These are phyloP conservation scores for Sitophilus oryzae DNA, from an alignment of 1,140 invertebrate species.

Conservation along the genomic window DNA sequence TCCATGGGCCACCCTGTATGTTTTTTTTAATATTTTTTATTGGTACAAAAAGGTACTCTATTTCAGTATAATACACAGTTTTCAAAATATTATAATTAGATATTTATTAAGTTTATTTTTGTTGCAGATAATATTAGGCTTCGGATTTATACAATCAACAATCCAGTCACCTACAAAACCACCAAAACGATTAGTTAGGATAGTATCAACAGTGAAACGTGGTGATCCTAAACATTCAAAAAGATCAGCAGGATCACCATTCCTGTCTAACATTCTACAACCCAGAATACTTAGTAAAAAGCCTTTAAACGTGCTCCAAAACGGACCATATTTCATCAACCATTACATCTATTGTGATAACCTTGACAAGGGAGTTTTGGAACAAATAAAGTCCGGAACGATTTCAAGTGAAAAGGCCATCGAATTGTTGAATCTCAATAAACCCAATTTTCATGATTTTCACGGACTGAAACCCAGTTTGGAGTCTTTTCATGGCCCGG, in stretches of 20 bases:
- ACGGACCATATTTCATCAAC: conserved; percentile 15
- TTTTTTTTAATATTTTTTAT: no score
- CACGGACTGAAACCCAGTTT: not conserved
- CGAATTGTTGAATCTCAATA: conserved; percentile 3
- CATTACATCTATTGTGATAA: conserved; percentile 20
- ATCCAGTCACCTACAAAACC: not conserved
- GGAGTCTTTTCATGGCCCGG: not conserved
- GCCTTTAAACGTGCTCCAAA: conserved; percentile 7
- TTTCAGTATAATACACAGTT: no score
- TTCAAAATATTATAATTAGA: no score
- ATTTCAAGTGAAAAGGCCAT: not conserved
- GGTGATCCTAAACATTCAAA: conserved; percentile 1
- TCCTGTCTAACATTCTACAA: not conserved
- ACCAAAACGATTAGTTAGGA: not conserved
- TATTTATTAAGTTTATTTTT: no score
- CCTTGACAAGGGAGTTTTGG: conserved; percentile 3
- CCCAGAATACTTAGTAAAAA: not conserved
- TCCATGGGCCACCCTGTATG: no score
- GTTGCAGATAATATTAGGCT: not conserved
- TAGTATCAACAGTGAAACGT: not conserved
- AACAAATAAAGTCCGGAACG: conserved; percentile 7
- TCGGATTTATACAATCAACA: not conserved
- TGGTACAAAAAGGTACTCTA: no score
- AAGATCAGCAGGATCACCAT: not conserved
- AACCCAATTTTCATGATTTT: not conserved